A percentile compares a stretch with the other conserved stretches of the same genome.
Conservation (phyloP, 2,797 vertebrate species). For the Diceros bicornis region DNA sequence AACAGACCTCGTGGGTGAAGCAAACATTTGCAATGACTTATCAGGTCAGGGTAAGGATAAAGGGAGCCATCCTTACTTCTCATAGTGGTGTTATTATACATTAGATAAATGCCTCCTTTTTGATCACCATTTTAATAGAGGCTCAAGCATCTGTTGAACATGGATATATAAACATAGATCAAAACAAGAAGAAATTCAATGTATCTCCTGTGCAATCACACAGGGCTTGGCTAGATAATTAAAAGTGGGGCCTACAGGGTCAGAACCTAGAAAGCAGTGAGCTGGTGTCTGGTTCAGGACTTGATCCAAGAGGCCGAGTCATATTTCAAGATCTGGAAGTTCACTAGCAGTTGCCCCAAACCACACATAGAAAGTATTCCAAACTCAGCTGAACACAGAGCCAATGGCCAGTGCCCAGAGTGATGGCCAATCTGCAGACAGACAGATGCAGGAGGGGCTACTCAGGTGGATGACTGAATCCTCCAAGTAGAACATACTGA, state of each 20-base stretch:
- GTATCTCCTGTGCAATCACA: neutral
- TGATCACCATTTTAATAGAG: neutral
- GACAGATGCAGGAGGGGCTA: neutral
- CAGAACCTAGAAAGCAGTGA: slow-evolving; percentile 22
- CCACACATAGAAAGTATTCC: neutral
- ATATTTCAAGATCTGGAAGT: neutral
- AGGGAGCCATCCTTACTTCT: neutral
- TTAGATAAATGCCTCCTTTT: neutral
- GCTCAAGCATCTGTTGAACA: neutral
- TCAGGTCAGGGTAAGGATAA: neutral
- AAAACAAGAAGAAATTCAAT: neutral
- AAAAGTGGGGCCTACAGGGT: neutral
- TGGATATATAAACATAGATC: neutral
- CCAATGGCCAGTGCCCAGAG: neutral
- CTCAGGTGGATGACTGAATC: neutral
- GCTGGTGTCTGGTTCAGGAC: neutral
- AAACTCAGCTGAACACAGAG: neutral
- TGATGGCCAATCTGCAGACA: neutral
- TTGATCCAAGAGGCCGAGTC: neutral
- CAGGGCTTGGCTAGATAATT: neutral
- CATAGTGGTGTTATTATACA: neutral
- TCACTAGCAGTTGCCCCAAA: neutral
- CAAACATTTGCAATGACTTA: neutral
- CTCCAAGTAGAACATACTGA: neutral
- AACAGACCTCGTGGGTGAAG: neutral